Evolutionary conservation across 2,113 vertebrate genomes (phyloP).

Genomic region (Onychorhynchus coronatus): DNA sequence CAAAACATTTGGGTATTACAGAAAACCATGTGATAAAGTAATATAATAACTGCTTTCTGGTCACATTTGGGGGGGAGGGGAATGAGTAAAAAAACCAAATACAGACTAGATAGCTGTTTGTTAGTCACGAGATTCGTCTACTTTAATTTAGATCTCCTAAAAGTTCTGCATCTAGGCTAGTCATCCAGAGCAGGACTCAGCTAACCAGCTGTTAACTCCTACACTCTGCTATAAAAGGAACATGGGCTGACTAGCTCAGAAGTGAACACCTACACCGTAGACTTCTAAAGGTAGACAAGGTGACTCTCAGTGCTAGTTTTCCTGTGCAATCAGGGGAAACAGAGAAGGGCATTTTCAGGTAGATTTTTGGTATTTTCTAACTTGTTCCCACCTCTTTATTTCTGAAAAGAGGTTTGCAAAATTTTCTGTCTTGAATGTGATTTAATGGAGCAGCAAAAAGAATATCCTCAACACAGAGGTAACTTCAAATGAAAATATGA

Average conservation of each 20-base stretch:
- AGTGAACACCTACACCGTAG: constrained; percentile 18
- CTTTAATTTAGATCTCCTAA: neutral
- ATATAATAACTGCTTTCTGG: neutral
- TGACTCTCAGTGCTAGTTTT: neutral
- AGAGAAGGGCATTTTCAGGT: neutral
- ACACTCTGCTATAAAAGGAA: constrained; percentile 6
- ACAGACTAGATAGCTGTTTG: neutral
- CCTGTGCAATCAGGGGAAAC: neutral
- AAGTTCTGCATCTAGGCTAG: neutral
- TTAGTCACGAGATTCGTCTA: neutral
- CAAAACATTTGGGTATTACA: neutral
- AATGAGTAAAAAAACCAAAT: neutral
- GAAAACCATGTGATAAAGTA: neutral
- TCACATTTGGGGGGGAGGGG: fast-evolving
- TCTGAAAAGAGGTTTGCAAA: neutral
- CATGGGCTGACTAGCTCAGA: neutral
- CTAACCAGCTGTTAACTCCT: constrained; percentile 53
- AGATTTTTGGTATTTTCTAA: neutral
- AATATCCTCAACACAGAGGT: neutral
- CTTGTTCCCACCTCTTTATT: neutral
- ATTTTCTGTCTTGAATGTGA: neutral
- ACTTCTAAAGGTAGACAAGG: neutral
- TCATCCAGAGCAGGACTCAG: constrained; percentile 3
- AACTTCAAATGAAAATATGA: neutral
- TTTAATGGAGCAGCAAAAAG: neutral